Evolutionary conservation across 2,113 vertebrate species (phyloP).

Genomic region (Mus musculus): GRCm39 chr10:119351001-119351500

Average conservation of each 20-base stretch:
- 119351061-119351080: not conserved
- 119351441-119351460: conserved; percentile 19
- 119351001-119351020: not conserved
- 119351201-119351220: not conserved
- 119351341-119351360: not conserved
- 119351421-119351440: not conserved
- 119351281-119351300: not conserved
- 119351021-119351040: not conserved
- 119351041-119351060: not conserved
- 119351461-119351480: not conserved
- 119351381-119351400: not conserved
- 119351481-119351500: not conserved
- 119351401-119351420: not conserved
- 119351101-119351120: not conserved
- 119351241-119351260: not conserved
- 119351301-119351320: not conserved
- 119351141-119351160: not conserved
- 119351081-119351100: not conserved
- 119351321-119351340: not conserved
- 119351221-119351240: not conserved
- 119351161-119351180: not conserved
- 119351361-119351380: not conserved
- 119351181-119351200: not conserved
- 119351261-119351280: fast-evolving
- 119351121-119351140: not conserved